phyloP scores from a whole-genome alignment of 2,888 invertebrate genomes.

The Pyrrhosoma nymphula region DNA sequence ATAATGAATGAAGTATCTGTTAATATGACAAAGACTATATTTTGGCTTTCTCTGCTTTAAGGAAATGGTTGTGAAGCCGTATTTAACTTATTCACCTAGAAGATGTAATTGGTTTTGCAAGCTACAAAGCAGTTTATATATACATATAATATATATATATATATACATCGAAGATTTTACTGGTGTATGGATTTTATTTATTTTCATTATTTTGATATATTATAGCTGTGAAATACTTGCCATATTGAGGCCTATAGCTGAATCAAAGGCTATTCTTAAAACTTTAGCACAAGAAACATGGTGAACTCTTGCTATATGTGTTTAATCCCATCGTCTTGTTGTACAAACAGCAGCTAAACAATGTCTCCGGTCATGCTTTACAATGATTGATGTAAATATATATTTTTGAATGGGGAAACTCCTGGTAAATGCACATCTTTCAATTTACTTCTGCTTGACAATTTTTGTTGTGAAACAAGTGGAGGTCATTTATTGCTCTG shows the following conservation, averaged over 20 bases:
- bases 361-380: slow-evolving; percentile 44
- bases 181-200: slow-evolving; percentile 22
- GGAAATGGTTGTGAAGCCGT: slow-evolving; percentile 53
- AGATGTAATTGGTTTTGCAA: not conserved
- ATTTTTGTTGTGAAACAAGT: slow-evolving; percentile 8
- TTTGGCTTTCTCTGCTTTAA: slow-evolving; percentile 11
- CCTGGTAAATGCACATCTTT: slow-evolving; percentile 36
- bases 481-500: slow-evolving; percentile 7
- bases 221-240: slow-evolving; percentile 49
- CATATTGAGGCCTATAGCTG: slow-evolving; percentile 48
- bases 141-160: not conserved
- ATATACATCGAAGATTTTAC: slow-evolving; percentile 44
- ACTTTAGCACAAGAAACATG: not conserved
- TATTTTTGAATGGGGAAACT: slow-evolving; percentile 31
- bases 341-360: slow-evolving; percentile 41
- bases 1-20: not conserved
- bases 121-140: not conserved
- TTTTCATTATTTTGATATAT: not conserved
- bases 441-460: slow-evolving; percentile 40
- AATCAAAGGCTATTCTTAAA: slow-evolving; percentile 17
- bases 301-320: slow-evolving; percentile 13
- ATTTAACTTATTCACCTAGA: slow-evolving; percentile 15
- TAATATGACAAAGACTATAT: not conserved
- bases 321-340: slow-evolving; percentile 23
- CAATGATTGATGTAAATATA: slow-evolving; percentile 54